These are phyloP conservation scores for Phymorhynchus buccinoides DNA, from an alignment of 1,140 invertebrate genomes.

Conservation along the genomic window DNA sequence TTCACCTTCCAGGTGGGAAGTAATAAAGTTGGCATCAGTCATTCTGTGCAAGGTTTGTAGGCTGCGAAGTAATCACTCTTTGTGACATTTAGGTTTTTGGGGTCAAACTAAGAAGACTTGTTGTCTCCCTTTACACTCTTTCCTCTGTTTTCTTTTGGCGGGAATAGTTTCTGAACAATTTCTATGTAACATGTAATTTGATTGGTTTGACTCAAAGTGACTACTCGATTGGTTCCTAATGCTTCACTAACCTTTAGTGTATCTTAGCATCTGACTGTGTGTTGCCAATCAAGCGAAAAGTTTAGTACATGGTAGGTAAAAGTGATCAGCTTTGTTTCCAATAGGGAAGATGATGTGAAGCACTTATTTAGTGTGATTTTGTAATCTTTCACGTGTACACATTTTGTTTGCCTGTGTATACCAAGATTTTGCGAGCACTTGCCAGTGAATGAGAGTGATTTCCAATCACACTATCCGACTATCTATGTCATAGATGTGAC, in stretches of 20 bases:
- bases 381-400: neutral
- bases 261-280: conserved; percentile 36
- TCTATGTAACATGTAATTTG: neutral
- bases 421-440: too few species aligned
- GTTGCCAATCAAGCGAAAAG: neutral
- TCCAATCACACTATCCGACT: too few species aligned
- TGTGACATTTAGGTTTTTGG: too few species aligned
- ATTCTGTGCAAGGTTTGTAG: neutral
- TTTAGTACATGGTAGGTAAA: neutral
- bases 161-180: neutral
- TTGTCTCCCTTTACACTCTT: neutral
- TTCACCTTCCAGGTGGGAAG: too few species aligned
- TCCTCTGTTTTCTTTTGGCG: conserved; percentile 12
- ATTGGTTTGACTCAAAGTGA: conserved; percentile 4
- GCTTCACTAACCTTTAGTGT: conserved; percentile 26
- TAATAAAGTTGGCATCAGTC: too few species aligned
- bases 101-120: too few species aligned
- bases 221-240: conserved; percentile 1
- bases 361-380: neutral
- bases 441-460: too few species aligned
- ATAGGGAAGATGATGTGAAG: too few species aligned
- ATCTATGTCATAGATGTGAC: too few species aligned
- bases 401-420: neutral
- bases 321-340: too few species aligned
- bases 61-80: too few species aligned